A percentile compares a stretch with the other conserved stretches of the same genome.
Conservation (phyloP, 2,888 invertebrate species). For the Oasisia sp. region DNA sequence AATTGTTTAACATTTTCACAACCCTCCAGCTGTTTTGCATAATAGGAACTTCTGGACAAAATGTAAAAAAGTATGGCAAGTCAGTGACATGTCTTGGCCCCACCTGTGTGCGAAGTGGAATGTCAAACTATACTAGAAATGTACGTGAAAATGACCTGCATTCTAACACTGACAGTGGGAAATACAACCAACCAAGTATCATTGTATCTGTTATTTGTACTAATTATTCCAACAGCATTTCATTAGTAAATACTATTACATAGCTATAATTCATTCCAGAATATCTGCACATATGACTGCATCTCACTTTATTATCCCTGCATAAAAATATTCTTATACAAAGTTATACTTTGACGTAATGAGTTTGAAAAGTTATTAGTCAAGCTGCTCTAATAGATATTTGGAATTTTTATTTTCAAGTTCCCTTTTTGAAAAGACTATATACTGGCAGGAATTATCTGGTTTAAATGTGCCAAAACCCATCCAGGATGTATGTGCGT, state of each 20-base stretch:
- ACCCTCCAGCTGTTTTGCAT: neutral
- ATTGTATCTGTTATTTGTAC: neutral
- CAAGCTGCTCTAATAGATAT: neutral
- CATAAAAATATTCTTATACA: neutral
- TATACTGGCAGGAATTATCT: no score
- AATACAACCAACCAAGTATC: neutral
- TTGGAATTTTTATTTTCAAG: neutral
- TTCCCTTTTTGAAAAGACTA: neutral
- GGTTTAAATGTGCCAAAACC: no score
- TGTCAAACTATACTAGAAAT: neutral
- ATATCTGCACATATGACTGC: neutral
- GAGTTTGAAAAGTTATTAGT: neutral
- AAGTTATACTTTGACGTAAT: neutral
- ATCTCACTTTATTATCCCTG: neutral
- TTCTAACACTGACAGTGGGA: neutral
- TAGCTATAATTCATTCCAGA: neutral
- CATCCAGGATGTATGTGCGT: no score
- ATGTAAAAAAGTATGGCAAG: neutral
- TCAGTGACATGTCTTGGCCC: neutral
- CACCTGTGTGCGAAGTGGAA: neutral
- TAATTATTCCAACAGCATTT: neutral
- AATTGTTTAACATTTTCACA: neutral
- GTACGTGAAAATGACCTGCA: neutral
- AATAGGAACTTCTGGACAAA: neutral
- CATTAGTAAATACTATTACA: neutral